Conservation (phyloP, 2,113 vertebrate species). For the Uropsilus gracilis region DNA sequence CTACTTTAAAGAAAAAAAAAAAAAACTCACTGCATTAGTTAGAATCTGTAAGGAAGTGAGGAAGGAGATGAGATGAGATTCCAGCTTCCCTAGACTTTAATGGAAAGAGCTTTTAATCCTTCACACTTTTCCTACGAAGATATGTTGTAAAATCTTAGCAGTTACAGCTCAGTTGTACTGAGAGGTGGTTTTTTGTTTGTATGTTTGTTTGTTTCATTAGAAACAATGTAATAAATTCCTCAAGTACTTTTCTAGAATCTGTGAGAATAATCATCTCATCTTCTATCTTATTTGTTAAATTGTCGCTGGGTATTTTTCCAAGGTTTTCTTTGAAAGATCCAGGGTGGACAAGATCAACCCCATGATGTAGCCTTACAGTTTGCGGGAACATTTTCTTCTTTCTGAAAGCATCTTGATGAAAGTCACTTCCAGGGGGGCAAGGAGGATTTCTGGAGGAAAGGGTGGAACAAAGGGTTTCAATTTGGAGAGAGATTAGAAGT, state of each 20-base stretch:
- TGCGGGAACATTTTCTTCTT: not conserved
- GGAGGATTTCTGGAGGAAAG: conserved; percentile 69
- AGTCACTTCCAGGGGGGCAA: conserved; percentile 71
- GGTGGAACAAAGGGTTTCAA: conserved; percentile 69
- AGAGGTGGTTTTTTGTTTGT: not conserved
- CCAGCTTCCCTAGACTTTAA: not conserved
- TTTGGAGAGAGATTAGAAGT: conserved; percentile 50
- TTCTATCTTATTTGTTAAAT: not conserved
- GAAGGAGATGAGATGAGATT: not conserved
- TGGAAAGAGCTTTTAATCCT: not conserved
- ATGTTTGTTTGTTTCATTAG: not conserved
- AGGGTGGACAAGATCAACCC: not conserved
- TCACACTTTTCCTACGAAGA: not conserved
- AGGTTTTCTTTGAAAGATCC: not conserved
- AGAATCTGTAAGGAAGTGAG: not conserved
- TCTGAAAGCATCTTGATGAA: conserved; percentile 58
- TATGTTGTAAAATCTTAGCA: not conserved
- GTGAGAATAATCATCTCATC: not conserved
- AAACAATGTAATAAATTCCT: not conserved
- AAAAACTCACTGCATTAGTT: not conserved
- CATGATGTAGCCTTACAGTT: not conserved
- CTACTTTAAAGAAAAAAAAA: not conserved
- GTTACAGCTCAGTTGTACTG: not conserved
- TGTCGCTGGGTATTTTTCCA: not conserved
- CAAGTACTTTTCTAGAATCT: not conserved